These are phyloP conservation scores for Tetranychus urticae DNA, from an alignment of 1,140 invertebrate species.

Conservation along the genomic window DNA sequence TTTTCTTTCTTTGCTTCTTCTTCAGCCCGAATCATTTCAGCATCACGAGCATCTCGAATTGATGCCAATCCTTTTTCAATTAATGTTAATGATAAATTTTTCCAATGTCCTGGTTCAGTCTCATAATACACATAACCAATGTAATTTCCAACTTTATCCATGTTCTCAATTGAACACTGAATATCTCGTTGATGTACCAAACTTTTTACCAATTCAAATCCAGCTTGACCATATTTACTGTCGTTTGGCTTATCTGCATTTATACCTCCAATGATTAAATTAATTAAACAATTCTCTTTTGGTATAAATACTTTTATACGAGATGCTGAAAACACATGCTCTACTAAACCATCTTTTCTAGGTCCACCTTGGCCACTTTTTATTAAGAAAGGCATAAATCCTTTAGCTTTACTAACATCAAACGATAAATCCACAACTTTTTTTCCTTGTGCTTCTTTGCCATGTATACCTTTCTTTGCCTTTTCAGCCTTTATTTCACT, in stretches of 20 bases:
- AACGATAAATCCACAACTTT: constrained; percentile 13
- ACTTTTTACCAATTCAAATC: constrained; percentile 65
- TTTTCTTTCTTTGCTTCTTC: constrained; percentile 58
- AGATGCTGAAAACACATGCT: constrained; percentile 74
- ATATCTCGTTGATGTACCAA: constrained; percentile 71
- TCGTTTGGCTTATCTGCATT: constrained; percentile 42
- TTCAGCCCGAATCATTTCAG: constrained; percentile 56
- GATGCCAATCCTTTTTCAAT: constrained; percentile 75
- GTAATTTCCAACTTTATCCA: constrained; percentile 87
- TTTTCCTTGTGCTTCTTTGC: constrained; percentile 28
- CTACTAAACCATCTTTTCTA: constrained; percentile 64
- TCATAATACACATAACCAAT: constrained; percentile 89
- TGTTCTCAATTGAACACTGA: constrained; percentile 72
- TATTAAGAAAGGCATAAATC: constrained; percentile 72
- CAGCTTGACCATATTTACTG: constrained; percentile 65
- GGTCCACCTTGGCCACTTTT: constrained; percentile 31
- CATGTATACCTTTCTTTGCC: constrained; percentile 50
- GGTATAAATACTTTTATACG: constrained; percentile 73
- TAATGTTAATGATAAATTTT: constrained; percentile 59
- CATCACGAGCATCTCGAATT: constrained; percentile 46
- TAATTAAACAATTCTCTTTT: constrained; percentile 64
- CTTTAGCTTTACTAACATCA: constrained; percentile 62
- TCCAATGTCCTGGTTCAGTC: constrained; percentile 20
- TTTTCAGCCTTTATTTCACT: constrained; percentile 83
- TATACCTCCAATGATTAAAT: constrained; percentile 8